phyloP scores from a whole-genome alignment of 2,888 invertebrate species.

The Disparrhopalites patrizii region DNA sequence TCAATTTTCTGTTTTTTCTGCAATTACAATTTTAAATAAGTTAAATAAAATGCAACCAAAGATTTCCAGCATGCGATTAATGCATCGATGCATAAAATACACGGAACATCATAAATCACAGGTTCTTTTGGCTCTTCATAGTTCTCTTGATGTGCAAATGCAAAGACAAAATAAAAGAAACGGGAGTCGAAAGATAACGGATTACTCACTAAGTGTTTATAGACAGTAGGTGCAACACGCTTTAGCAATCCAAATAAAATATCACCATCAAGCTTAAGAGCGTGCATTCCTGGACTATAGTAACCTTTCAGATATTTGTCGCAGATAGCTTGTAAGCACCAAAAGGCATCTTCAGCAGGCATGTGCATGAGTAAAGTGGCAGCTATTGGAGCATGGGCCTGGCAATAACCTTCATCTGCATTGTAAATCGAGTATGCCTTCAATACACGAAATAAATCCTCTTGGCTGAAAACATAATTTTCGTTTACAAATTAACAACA shows the following conservation, averaged over 20 bases:
- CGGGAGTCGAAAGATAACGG: too few relatives aligned
- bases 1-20: conserved; percentile 88
- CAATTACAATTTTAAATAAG: conserved; percentile 53
- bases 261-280: conserved; percentile 89
- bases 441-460: conserved; percentile 83
- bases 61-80: too few relatives aligned
- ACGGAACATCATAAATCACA: too few relatives aligned
- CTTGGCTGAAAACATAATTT: too few relatives aligned
- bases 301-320: conserved; percentile 91
- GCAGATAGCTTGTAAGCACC: conserved; percentile 95
- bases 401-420: conserved; percentile 93
- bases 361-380: conserved; percentile 97
- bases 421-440: conserved; percentile 94
- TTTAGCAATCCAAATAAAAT: conserved; percentile 87
- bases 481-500: too few relatives aligned
- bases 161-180: too few relatives aligned
- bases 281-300: conserved; percentile 71
- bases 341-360: conserved; percentile 97
- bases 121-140: too few relatives aligned
- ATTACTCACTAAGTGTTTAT: conserved; percentile 66
- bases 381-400: conserved; percentile 93
- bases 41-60: too few relatives aligned
- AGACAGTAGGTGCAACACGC: conserved; percentile 77
- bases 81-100: too few relatives aligned
- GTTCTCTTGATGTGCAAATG: too few relatives aligned